A percentile compares a stretch with the other conserved stretches of the same genome.
phyloP scores from a whole-genome alignment of 1,140 invertebrate genomes.

The Bilobella aurantiaca region DNA sequence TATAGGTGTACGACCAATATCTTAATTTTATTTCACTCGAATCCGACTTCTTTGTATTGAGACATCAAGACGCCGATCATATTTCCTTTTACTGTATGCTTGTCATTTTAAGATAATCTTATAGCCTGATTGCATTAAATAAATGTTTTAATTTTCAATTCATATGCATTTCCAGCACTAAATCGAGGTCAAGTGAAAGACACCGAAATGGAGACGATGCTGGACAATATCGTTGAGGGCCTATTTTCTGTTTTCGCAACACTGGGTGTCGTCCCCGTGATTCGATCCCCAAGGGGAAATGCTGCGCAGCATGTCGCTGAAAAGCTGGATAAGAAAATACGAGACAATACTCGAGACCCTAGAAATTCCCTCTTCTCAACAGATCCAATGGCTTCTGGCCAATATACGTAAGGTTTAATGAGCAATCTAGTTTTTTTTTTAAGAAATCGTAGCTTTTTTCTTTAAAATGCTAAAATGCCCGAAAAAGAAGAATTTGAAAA shows the following conservation, averaged over 20 bases:
- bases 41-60: constrained; percentile 92
- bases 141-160: constrained; percentile 5
- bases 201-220: constrained; percentile 87
- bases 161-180: constrained; percentile 59
- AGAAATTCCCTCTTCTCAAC: constrained; percentile 89
- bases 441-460: no score
- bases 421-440: no score
- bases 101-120: constrained; percentile 6
- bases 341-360: constrained; percentile 92
- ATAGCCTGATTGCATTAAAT: no score
- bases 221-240: constrained; percentile 90
- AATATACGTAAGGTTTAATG: constrained; percentile 39
- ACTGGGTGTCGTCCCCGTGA: constrained; percentile 89
- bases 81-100: constrained; percentile 82
- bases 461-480: no score
- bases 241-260: constrained; percentile 86
- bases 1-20: constrained; percentile 86
- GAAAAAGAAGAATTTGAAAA: no score
- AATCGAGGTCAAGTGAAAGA: constrained; percentile 91
- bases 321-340: constrained; percentile 91
- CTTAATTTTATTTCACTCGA: constrained; percentile 96
- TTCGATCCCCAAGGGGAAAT: constrained; percentile 86
- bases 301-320: constrained; percentile 96
- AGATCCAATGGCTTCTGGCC: constrained; percentile 47
- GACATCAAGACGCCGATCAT: constrained; percentile 78